Conservation (phyloP, 2,113 vertebrate genomes). For the Thunnus maccoyii region DNA sequence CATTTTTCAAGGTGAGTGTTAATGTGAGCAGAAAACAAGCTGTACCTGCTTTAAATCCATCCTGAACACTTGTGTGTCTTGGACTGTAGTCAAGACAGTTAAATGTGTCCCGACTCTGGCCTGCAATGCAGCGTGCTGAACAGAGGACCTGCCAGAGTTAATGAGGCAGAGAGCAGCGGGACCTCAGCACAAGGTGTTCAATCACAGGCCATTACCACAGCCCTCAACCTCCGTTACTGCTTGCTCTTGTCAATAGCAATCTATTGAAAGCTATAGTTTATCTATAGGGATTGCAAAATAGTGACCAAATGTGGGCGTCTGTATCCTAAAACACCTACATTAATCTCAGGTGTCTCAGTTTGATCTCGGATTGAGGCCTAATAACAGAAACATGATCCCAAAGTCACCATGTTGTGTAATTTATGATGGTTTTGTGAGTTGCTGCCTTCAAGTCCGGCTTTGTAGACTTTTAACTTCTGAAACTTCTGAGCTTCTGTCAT, state of each 20-base stretch:
- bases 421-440: not conserved
- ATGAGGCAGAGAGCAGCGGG: slow-evolving; percentile 80
- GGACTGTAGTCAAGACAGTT: slow-evolving; percentile 46
- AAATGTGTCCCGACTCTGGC: slow-evolving; percentile 61
- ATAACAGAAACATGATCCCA: slow-evolving; percentile 13
- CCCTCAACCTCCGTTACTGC: slow-evolving; percentile 69
- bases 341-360: not conserved
- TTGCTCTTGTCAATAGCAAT: slow-evolving; percentile 76
- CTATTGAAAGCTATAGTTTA: slow-evolving; percentile 69
- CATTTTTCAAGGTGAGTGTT: not conserved
- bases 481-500: slow-evolving; percentile 10
- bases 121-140: slow-evolving; percentile 70
- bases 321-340: not conserved
- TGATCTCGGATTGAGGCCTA: not conserved
- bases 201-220: slow-evolving; percentile 80
- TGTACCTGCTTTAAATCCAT: slow-evolving; percentile 4
- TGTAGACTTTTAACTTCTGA: not conserved
- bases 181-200: slow-evolving; percentile 79
- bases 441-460: slow-evolving; percentile 3
- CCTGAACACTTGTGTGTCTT: slow-evolving; percentile 11
- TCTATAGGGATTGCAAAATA: slow-evolving; percentile 37
- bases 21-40: not conserved
- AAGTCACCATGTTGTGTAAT: not conserved
- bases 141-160: slow-evolving; percentile 78
- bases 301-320: slow-evolving; percentile 36